Evolutionary conservation across 2,113 vertebrate species (phyloP).

Genomic region (Montifringilla adamsi): DNA sequence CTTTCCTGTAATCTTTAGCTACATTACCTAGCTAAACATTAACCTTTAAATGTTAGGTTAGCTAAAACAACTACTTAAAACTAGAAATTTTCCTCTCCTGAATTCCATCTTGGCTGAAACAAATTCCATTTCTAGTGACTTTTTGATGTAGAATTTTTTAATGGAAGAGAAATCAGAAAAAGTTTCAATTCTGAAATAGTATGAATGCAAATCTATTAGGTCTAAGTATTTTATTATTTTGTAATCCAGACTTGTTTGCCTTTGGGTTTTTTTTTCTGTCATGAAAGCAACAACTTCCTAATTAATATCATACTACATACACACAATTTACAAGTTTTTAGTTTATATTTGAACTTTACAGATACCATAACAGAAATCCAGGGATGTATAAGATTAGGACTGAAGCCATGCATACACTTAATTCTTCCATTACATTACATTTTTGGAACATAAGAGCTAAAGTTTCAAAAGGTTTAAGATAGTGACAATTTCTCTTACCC

Average conservation of each 20-base stretch:
- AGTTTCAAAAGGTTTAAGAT: not conserved
- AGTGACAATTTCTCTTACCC: not conserved
- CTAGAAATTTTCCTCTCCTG: rapidly evolving
- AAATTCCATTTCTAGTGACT: not conserved
- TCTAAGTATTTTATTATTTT: not conserved
- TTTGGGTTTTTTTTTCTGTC: not conserved
- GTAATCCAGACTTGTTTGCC: not conserved
- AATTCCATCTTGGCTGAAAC: not conserved
- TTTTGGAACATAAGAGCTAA: not conserved
- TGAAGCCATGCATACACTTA: not conserved
- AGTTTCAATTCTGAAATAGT: not conserved
- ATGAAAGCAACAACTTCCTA: not conserved
- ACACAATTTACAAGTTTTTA: not conserved
- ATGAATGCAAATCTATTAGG: not conserved
- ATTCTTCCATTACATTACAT: not conserved
- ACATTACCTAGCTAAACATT: not conserved
- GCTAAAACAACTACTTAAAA: not conserved
- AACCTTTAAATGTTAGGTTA: not conserved
- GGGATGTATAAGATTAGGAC: not conserved
- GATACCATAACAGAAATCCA: not conserved
- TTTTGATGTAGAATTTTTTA: not conserved
- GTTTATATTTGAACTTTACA: not conserved
- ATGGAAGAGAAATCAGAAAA: not conserved
- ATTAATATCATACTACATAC: not conserved
- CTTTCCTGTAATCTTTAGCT: not conserved